Percentiles rank a stretch among this genome's conserved stretches.
phyloP scores from a whole-genome alignment of 2,888 invertebrate species.

The Stomorhina lunata region DNA sequence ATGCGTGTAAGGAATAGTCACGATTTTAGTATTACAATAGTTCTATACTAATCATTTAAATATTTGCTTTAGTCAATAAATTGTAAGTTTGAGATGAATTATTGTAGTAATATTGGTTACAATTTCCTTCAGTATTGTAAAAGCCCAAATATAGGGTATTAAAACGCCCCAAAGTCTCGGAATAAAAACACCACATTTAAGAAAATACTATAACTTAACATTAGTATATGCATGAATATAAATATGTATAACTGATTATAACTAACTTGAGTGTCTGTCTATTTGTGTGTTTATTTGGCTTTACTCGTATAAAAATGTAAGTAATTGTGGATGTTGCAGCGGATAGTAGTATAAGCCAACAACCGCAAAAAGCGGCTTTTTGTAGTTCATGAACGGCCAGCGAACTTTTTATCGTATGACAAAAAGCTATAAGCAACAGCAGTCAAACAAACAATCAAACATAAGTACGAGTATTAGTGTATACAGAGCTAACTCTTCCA shows the following conservation, averaged over 20 bases:
- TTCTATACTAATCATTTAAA: too few species aligned
- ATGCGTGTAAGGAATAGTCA: too few species aligned
- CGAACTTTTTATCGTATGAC: slow-evolving; percentile 66
- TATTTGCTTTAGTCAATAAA: too few species aligned
- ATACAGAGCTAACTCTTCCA: slow-evolving; percentile 22
- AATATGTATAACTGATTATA: slow-evolving; percentile 32
- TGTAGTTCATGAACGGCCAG: slow-evolving; percentile 69
- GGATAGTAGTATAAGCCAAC: slow-evolving; percentile 63
- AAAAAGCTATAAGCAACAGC: slow-evolving; percentile 59
- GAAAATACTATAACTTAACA: neutral
- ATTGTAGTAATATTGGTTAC: neutral
- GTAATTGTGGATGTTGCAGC: slow-evolving; percentile 17
- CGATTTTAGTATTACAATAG: too few species aligned
- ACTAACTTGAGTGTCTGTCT: neutral
- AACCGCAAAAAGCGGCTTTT: slow-evolving; percentile 68
- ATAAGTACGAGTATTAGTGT: neutral
- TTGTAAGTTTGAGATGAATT: neutral
- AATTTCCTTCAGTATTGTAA: neutral
- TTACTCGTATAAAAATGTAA: too few species aligned
- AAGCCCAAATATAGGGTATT: neutral
- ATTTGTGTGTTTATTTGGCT: slow-evolving; percentile 3
- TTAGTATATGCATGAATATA: neutral
- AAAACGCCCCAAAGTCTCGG: slow-evolving; percentile 12
- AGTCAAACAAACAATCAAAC: slow-evolving; percentile 10
- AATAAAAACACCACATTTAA: slow-evolving; percentile 10